Evolutionary conservation across 2,888 invertebrate genomes (phyloP).

Genomic region (Epistrophe grossulariae): DNA sequence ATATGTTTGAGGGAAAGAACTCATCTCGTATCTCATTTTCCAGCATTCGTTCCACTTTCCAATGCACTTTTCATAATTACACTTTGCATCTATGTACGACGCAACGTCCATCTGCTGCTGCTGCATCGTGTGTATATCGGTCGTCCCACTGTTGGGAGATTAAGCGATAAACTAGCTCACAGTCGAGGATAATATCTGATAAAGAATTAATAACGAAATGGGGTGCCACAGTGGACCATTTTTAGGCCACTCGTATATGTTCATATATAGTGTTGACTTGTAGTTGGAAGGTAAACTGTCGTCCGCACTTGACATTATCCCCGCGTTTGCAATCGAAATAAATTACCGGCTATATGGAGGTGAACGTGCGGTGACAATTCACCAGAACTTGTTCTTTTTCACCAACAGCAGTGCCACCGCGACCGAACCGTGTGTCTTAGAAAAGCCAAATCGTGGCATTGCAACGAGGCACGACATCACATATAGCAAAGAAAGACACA

Average conservation of each 20-base stretch:
- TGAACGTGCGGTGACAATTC: slow-evolving; percentile 42
- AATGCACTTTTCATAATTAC: slow-evolving; percentile 73
- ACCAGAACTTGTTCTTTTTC: slow-evolving; percentile 57
- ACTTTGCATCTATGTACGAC: slow-evolving; percentile 32
- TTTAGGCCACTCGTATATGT: slow-evolving; percentile 31
- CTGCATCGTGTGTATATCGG: slow-evolving; percentile 2
- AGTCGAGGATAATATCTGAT: slow-evolving; percentile 64
- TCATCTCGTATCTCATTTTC: slow-evolving; percentile 68
- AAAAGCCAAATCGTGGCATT: slow-evolving; percentile 68
- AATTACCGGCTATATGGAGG: slow-evolving; percentile 43
- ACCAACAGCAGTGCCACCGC: not conserved
- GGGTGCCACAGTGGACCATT: slow-evolving; percentile 38
- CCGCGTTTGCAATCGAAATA: slow-evolving; percentile 38
- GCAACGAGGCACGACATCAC: slow-evolving; percentile 62
- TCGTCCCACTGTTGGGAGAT: slow-evolving; percentile 52
- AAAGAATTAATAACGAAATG: slow-evolving; percentile 55
- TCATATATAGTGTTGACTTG: not conserved
- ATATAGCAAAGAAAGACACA: slow-evolving; percentile 21
- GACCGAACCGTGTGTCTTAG: slow-evolving; percentile 13
- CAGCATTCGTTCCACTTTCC: slow-evolving; percentile 73
- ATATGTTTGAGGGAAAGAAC: slow-evolving; percentile 32
- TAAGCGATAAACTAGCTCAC: slow-evolving; percentile 67
- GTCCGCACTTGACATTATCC: slow-evolving; percentile 61
- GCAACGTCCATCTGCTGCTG: not conserved
- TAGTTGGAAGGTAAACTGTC: slow-evolving; percentile 14